phyloP scores from a whole-genome alignment of 2,113 vertebrate genomes.

The Malurus cyaneus region DNA sequence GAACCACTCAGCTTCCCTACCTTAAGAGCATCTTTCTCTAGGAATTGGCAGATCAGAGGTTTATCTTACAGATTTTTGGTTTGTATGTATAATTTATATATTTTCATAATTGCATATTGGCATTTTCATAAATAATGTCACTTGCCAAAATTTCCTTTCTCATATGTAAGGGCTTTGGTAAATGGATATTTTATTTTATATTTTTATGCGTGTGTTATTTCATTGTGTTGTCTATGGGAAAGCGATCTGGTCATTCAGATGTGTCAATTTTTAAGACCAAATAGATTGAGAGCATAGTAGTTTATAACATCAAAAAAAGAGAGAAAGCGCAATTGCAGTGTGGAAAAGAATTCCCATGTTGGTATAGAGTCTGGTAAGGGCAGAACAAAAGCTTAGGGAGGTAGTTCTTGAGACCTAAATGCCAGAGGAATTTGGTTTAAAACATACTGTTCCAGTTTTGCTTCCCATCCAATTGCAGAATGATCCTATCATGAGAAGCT shows the following conservation, averaged over 20 bases:
- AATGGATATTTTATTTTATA: background rate
- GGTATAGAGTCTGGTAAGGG: background rate
- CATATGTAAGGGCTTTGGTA: background rate
- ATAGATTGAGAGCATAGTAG: background rate
- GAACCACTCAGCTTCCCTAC: background rate
- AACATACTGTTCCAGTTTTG: background rate
- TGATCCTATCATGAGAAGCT: fast-evolving
- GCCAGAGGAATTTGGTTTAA: background rate
- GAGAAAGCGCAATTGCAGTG: background rate
- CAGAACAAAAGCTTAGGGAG: background rate
- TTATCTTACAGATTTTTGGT: background rate
- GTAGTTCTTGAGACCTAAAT: background rate
- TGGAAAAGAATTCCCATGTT: background rate
- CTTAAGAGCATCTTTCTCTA: background rate
- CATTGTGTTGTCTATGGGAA: background rate
- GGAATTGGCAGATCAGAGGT: background rate
- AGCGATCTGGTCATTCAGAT: background rate
- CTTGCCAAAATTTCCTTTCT: background rate
- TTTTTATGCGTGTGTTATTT: background rate
- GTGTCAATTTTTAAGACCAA: background rate
- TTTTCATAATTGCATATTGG: background rate
- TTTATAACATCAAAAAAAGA: background rate
- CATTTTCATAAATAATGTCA: background rate
- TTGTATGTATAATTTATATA: background rate
- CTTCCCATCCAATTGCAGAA: background rate